These are phyloP conservation scores for Drosophila lacicola DNA, from an alignment of 2,888 invertebrate species.

Conservation along the genomic window DNA sequence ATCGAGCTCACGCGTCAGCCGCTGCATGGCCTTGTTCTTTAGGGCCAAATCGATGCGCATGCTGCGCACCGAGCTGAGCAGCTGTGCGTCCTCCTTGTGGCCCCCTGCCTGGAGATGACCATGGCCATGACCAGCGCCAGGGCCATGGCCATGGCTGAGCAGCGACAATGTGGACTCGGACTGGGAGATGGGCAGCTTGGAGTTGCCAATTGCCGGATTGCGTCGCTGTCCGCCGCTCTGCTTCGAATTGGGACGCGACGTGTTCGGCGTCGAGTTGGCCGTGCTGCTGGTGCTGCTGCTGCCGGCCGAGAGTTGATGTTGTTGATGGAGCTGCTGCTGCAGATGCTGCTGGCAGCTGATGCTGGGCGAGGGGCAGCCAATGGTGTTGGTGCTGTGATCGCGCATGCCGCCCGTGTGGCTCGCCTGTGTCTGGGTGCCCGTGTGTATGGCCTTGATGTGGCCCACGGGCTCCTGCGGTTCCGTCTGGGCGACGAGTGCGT, in stretches of 20 bases:
- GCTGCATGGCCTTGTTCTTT: slow-evolving; percentile 90
- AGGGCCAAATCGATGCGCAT: slow-evolving; percentile 90
- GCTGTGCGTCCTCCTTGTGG: slow-evolving; percentile 90
- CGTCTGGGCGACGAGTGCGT: slow-evolving; percentile 26
- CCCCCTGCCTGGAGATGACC: slow-evolving; percentile 65
- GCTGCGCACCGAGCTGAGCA: slow-evolving; percentile 92
- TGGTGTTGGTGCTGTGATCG: slow-evolving; percentile 82
- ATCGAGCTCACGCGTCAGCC: slow-evolving; percentile 91
- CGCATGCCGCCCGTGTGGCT: slow-evolving; percentile 50
- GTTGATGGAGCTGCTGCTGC: slow-evolving; percentile 56
- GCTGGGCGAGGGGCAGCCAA: slow-evolving; percentile 76
- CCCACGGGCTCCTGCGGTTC: background rate
- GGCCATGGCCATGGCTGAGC: slow-evolving; percentile 79
- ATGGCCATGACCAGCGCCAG: background rate
- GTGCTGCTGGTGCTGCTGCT: slow-evolving; percentile 84
- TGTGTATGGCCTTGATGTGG: slow-evolving; percentile 34
- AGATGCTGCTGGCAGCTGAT: slow-evolving; percentile 60
- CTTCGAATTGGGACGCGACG: slow-evolving; percentile 84
- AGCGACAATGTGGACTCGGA: slow-evolving; percentile 85
- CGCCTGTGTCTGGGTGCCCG: slow-evolving; percentile 52
- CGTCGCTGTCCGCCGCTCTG: slow-evolving; percentile 86
- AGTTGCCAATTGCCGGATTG: slow-evolving; percentile 37
- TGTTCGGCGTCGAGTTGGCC: slow-evolving; percentile 84
- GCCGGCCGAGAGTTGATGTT: slow-evolving; percentile 72
- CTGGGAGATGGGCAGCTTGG: slow-evolving; percentile 86